A percentile compares a stretch with the other conserved stretches of the same genome.
Evolutionary conservation across 2,888 invertebrate genomes (phyloP).

Genomic region (Prosapia bicincta): DNA sequence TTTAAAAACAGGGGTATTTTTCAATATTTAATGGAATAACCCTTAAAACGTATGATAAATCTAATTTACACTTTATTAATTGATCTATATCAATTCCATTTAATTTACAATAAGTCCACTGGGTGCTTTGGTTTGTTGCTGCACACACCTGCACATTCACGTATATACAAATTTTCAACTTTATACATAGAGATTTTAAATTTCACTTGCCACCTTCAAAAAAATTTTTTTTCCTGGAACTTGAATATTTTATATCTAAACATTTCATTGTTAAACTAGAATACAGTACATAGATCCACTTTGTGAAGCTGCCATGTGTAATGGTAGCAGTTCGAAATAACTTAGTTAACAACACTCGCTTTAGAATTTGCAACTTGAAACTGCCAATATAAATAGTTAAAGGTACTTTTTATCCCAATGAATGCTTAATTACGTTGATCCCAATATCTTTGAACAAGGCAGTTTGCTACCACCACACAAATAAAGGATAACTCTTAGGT

Average conservation of each 20-base stretch:
- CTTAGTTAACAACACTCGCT: background rate
- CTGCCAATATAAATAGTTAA: background rate
- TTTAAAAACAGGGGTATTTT: conserved; percentile 15
- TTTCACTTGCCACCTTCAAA: background rate
- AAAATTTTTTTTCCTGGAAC: background rate
- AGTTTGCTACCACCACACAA: background rate
- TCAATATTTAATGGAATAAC: conserved; percentile 14
- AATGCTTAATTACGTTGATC: background rate
- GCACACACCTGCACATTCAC: conserved; percentile 3
- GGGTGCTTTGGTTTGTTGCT: conserved; percentile 20
- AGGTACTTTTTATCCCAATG: background rate
- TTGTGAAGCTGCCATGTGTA: background rate
- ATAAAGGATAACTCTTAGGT: too few relatives aligned
- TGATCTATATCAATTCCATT: conserved; percentile 15
- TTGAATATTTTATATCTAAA: background rate
- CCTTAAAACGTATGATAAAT: conserved; percentile 6
- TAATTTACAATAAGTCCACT: background rate
- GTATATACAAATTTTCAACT: conserved; percentile 5
- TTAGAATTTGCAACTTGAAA: background rate
- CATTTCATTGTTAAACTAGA: background rate
- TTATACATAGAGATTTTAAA: conserved; percentile 12
- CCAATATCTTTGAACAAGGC: background rate
- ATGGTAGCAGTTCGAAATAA: background rate
- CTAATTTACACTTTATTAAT: conserved; percentile 14
- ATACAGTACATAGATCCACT: background rate